Evolutionary conservation across 2,888 invertebrate species (phyloP), one percentile per base, ranked within the genome.

Genomic region (Lasius platythorax): DNA sequence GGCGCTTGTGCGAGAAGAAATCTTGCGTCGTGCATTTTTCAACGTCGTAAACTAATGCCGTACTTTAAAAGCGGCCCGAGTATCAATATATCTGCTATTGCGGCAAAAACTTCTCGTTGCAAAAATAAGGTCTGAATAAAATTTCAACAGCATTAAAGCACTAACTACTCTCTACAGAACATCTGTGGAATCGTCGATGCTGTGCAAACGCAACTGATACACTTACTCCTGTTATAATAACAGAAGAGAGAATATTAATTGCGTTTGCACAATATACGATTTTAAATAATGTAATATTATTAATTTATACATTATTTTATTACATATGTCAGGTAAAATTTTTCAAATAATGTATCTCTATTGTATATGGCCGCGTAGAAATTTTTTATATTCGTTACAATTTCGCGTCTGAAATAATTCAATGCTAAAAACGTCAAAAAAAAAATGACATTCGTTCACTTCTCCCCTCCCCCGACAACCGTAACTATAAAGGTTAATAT

Each of bases 41-140:
- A 53, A 43, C 28, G 11, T 40, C 50, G 72, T 30, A 67, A 68
- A 83, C 68, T 82, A 86, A 84, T 64, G 75, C n/a, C 8, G 30
- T 67, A 28, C 56, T 53, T 46, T 43, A 79, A 43, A 12, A 12
- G 40, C 66, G 23, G 40, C 4, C 46, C 37, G 23, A 37, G 28
- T 53, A 67, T 67, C n/a, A 30, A 15, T 43, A 68, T 43, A 15
- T 67, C 58, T n/a, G 30, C 58, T 70, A 46, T 68, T 15, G 70
- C 33, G 40, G n/a, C n/a, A 56, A 40, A 64, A 46, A 43, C 9
- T 3, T 43, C 61, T 37, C 72, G 18, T 46, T 11, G 28, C 56
- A 50, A 63, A 72, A 63, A 72, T 63, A 28, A 63, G 8, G 23
- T 50, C 0, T 12, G 37, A n/a, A 23, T 30, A 23, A 81, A 72